A percentile compares a stretch with the other conserved stretches of the same genome.
phyloP scores from a whole-genome alignment of 2,113 vertebrate species.

The Erythrocercus mccallii region DNA sequence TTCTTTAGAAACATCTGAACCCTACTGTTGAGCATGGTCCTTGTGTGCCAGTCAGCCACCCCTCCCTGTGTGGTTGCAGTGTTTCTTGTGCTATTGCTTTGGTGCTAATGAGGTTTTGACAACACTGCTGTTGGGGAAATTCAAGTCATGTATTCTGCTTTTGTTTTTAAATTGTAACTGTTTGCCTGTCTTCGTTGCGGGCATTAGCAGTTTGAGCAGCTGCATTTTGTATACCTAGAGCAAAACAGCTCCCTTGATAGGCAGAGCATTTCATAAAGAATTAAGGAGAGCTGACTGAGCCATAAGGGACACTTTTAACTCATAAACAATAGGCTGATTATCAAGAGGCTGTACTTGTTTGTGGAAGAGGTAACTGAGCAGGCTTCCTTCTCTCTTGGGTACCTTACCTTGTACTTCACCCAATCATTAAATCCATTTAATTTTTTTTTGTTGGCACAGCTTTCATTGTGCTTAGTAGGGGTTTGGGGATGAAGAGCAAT shows the following conservation, averaged over 20 bases:
- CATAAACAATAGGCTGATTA: slow-evolving; percentile 63
- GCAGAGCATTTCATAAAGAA: slow-evolving; percentile 1
- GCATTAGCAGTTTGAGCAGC: neutral
- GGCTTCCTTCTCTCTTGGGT: slow-evolving; percentile 60
- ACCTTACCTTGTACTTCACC: slow-evolving; percentile 8
- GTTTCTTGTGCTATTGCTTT: neutral
- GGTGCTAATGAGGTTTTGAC: slow-evolving; percentile 49
- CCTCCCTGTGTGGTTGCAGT: slow-evolving; percentile 6
- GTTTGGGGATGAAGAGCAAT: neutral
- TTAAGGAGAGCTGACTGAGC: neutral
- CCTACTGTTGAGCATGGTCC: slow-evolving; percentile 13
- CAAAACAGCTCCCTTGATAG: slow-evolving; percentile 42
- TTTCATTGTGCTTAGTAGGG: neutral
- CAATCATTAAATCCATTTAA: neutral
- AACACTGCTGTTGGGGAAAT: neutral
- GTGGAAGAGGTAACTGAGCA: slow-evolving; percentile 57
- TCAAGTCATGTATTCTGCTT: neutral
- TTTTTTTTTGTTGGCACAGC: neutral
- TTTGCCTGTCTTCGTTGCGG: neutral
- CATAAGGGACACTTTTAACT: slow-evolving; percentile 51
- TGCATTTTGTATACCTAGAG: slow-evolving; percentile 44
- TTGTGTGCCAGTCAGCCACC: neutral
- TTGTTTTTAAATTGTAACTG: slow-evolving; percentile 42
- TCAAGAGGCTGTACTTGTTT: slow-evolving; percentile 69
- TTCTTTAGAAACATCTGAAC: neutral